Percentiles rank a stretch among this genome's conserved stretches.
Evolutionary conservation across 2,888 invertebrate species (phyloP).

Genomic region (Spicauda simplicius): DNA sequence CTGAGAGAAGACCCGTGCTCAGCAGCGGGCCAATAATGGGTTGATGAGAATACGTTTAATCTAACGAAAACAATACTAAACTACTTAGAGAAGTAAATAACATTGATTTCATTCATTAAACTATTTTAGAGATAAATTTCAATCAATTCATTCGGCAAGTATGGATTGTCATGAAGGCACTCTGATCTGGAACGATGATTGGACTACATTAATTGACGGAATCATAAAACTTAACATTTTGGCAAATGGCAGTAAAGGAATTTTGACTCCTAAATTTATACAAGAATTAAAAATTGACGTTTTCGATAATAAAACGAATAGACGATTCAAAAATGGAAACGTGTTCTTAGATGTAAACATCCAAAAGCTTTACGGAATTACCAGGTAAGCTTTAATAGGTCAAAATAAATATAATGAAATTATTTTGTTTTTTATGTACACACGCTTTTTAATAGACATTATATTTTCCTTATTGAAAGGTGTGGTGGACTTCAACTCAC

Average conservation of each 20-base stretch:
- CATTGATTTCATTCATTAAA: too few relatives aligned
- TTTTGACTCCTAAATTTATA: slow-evolving; percentile 3
- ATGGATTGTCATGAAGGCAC: not conserved
- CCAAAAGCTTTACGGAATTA: too few relatives aligned
- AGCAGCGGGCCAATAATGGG: too few relatives aligned
- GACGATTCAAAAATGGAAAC: not conserved
- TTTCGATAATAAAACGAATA: not conserved
- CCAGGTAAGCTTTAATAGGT: too few relatives aligned
- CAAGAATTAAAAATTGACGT: slow-evolving; percentile 15
- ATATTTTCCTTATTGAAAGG: not conserved
- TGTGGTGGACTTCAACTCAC: slow-evolving; percentile 5
- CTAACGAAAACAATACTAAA: too few relatives aligned
- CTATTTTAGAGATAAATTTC: slow-evolving; percentile 1
- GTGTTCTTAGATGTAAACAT: not conserved
- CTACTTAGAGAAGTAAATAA: too few relatives aligned
- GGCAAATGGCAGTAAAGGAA: not conserved
- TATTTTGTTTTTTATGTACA: too few relatives aligned
- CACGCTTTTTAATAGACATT: too few relatives aligned
- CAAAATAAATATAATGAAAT: too few relatives aligned
- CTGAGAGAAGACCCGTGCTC: too few relatives aligned
- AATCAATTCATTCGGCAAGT: slow-evolving; percentile 1
- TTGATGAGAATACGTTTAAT: too few relatives aligned
- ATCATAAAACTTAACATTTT: slow-evolving; percentile 7
- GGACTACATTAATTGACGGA: slow-evolving; percentile 12
- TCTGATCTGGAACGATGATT: not conserved